Evolutionary conservation across 2,113 vertebrate genomes (phyloP).

Genomic region (Puffinus mauretanicus): DNA sequence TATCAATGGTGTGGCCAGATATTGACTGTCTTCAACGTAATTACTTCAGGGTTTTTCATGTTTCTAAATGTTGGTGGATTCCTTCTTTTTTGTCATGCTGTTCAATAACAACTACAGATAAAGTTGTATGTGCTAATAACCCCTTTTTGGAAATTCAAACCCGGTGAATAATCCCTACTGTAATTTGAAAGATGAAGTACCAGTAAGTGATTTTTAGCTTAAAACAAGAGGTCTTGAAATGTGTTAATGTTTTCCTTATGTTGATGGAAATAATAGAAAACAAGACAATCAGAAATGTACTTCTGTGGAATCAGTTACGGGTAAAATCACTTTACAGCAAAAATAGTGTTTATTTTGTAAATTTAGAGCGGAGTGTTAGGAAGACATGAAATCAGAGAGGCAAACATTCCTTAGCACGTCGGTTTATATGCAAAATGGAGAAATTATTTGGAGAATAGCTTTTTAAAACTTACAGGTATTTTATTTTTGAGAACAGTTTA

Average conservation of each 20-base stretch:
- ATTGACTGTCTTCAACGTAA: not conserved
- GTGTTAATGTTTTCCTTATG: not conserved
- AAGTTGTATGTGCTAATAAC: not conserved
- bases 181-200: not conserved
- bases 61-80: not conserved
- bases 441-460: not conserved
- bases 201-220: not conserved
- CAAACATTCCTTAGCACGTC: not conserved
- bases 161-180: not conserved
- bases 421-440: not conserved
- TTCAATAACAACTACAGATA: not conserved
- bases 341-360: not conserved
- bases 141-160: not conserved
- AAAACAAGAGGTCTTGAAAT: not conserved
- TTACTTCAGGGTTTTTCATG: not conserved
- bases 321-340: not conserved
- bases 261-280: not conserved
- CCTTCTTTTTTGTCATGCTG: not conserved
- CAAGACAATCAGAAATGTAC: not conserved
- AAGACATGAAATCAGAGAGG: not conserved
- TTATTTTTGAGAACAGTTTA: not conserved
- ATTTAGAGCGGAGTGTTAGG: not conserved
- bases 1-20: not conserved
- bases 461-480: not conserved
- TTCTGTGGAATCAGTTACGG: not conserved